Base-by-base conservation (phyloP, 1,140 invertebrate species). In the Zaprionus davidi region DNA sequence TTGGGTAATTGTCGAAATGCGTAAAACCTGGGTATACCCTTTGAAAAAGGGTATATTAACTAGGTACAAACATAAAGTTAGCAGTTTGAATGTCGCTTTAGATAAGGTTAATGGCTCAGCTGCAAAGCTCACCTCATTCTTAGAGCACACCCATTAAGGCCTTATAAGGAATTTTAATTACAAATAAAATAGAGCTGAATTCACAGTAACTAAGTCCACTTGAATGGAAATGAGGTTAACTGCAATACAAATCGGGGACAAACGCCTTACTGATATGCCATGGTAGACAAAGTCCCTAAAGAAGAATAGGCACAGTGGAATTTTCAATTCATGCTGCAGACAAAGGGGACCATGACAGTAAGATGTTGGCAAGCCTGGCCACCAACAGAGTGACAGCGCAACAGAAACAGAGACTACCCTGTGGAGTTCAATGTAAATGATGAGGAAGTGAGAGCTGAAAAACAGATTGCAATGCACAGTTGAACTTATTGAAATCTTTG, bases 1-100 rank as follows among this genome's bases (percentile, higher is more conserved):
- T 78, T 88, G 73, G 84, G 71, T 82, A 88, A 83, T 81, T 78
- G 84, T 57, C 62, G 68, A 84, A 84, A 87, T 82, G 82, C 79
- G 81, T 68, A 88, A 87, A 76, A 70, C 36, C 36, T 20, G 20
- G 20, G 1, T 20, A 20, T 20, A 20, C 20, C 20, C 20, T 13
- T 5, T 15, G 12, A 15, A 38, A 15, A 15, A 44, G 41, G 15
- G n/a, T 17, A 44, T 5, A n/a, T n/a, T 44, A 17, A 44, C 41
- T 44, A 44, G 41, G 15, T 44, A 13, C 9, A 2, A 34, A 34
- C 31, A 3, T 11, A 34, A 1, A 34, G 9, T 11, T 3, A 3
- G 31, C 31, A 34, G 2, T 7, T 7, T 31, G 28, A 28, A 28
- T 2, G 2, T 1, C 0, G 28, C 28, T 28, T 28, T 28, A 9